Evolutionary conservation across 2,113 vertebrate genomes (phyloP).

Genomic region (Vanacampus margaritifer): DNA sequence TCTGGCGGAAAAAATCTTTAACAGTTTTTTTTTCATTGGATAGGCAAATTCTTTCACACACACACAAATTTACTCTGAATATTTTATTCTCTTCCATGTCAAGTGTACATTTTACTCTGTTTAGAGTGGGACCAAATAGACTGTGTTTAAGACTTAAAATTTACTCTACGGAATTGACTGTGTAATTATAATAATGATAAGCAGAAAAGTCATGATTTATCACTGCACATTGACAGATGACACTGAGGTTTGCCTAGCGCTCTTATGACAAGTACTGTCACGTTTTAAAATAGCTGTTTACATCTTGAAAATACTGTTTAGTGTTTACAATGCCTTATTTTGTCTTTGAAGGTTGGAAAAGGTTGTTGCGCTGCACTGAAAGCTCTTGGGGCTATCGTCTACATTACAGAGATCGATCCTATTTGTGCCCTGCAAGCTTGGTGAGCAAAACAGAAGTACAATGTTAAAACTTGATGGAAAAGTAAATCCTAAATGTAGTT

Average conservation of each 20-base stretch:
- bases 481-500: background rate
- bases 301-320: background rate
- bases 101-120: too few relatives aligned
- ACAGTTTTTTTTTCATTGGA: too few relatives aligned
- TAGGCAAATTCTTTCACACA: too few relatives aligned
- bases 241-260: background rate
- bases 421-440: constrained; percentile 97
- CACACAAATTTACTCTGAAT: too few relatives aligned
- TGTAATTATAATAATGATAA: too few relatives aligned
- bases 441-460: constrained; percentile 70
- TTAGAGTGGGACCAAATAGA: too few relatives aligned
- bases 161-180: too few relatives aligned
- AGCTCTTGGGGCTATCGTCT: constrained; percentile 90
- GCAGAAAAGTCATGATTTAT: constrained; percentile 1
- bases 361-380: constrained; percentile 95
- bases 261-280: background rate
- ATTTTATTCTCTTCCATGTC: too few relatives aligned
- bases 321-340: background rate
- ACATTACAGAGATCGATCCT: constrained; percentile 94
- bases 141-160: too few relatives aligned
- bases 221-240: background rate
- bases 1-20: too few relatives aligned
- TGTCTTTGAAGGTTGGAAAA: constrained; percentile 85
- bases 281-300: background rate
- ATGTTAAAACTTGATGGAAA: background rate